Evolutionary conservation across 2,888 invertebrate genomes (phyloP).

Genomic region (Dasypogon diadema): DNA sequence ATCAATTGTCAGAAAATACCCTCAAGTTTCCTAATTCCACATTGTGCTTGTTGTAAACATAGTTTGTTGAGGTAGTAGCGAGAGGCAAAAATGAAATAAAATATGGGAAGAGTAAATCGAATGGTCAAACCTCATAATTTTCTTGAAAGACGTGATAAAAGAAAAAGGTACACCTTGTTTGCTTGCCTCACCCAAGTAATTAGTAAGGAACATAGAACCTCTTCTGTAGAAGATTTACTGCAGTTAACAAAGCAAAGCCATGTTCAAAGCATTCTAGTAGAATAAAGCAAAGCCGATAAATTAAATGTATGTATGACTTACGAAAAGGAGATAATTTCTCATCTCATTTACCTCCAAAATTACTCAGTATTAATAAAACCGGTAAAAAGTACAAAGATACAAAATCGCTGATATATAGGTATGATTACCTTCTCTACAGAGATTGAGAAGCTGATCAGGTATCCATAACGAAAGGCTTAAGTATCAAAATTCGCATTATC

Average conservation of each 20-base stretch:
- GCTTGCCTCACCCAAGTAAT: neutral
- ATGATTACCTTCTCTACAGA: neutral
- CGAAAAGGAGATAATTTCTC: slow-evolving; percentile 5
- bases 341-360: slow-evolving; percentile 2
- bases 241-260: no score
- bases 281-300: slow-evolving; percentile 1
- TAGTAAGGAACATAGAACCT: neutral
- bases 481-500: neutral
- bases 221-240: neutral
- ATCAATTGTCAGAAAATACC: no score
- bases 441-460: slow-evolving; percentile 16
- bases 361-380: neutral
- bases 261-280: neutral
- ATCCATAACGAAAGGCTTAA: neutral
- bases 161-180: neutral
- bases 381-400: neutral
- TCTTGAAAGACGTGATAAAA: neutral
- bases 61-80: no score
- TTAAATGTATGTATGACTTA: slow-evolving; percentile 19
- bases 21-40: no score
- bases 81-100: no score
- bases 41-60: no score
- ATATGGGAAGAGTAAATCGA: no score
- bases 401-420: neutral
- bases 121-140: no score